Evolutionary conservation across 2,888 invertebrate genomes (phyloP).

Genomic region (Leucozona laternaria): DNA sequence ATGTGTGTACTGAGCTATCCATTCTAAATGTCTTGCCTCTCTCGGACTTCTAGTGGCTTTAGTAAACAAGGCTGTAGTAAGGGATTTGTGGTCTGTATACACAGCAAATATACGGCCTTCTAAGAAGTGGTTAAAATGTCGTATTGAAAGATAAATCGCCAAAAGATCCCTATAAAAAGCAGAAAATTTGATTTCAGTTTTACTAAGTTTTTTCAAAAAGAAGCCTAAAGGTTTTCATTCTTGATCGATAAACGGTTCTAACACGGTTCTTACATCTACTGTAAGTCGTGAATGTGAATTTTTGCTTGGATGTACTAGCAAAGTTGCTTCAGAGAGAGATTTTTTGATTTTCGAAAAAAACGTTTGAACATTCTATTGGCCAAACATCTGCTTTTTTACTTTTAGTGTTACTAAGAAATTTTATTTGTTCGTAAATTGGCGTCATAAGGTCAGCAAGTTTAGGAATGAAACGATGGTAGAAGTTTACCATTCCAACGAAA

Average conservation of each 20-base stretch:
- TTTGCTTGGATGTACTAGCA: too few species aligned
- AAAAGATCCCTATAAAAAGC: too few species aligned
- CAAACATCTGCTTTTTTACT: conserved; percentile 11
- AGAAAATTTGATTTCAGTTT: too few species aligned
- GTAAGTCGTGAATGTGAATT: too few species aligned
- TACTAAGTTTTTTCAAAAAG: too few species aligned
- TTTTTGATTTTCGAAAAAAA: too few species aligned
- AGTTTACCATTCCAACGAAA: conserved; percentile 20
- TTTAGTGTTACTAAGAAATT: neutral
- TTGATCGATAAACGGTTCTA: too few species aligned
- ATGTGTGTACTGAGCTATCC: conserved; percentile 22
- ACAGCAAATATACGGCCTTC: too few species aligned
- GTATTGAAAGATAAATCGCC: too few species aligned
- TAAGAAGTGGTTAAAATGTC: too few species aligned
- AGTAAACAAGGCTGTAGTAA: neutral
- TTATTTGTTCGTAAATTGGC: neutral
- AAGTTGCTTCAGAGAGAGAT: neutral
- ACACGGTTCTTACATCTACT: too few species aligned
- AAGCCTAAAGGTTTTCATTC: too few species aligned
- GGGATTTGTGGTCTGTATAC: neutral
- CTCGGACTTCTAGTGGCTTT: neutral
- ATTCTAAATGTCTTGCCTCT: conserved; percentile 6
- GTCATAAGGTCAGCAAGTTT: neutral
- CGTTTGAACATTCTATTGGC: conserved; percentile 4
- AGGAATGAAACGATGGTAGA: conserved; percentile 13